Percentiles rank a stretch among this genome's conserved stretches.
These are phyloP conservation scores for Drosophila santomea DNA, from an alignment of 1,140 invertebrate genomes.

Conservation along the genomic window DNA sequence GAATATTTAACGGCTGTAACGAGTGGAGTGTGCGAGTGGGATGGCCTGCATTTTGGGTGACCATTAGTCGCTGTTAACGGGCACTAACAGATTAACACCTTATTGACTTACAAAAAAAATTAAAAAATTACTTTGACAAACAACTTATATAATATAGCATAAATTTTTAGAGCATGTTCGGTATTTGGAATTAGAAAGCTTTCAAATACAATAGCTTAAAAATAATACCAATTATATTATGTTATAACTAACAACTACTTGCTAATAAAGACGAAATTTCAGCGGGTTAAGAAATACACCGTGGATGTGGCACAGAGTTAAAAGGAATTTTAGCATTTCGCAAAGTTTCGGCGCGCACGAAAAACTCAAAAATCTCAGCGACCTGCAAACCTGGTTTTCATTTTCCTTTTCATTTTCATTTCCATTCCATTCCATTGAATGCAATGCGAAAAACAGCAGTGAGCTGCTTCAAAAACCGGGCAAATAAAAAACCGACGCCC, in stretches of 20 bases:
- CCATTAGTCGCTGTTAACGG: slow-evolving; percentile 33
- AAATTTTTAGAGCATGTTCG: too few relatives aligned
- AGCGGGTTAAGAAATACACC: slow-evolving; percentile 5
- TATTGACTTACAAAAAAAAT: neutral
- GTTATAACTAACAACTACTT: neutral
- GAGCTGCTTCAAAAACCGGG: slow-evolving; percentile 14
- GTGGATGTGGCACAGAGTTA: slow-evolving; percentile 7
- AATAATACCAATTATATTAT: too few relatives aligned
- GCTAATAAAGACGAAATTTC: too few relatives aligned
- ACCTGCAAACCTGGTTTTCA: slow-evolving; percentile 79
- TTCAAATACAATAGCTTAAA: too few relatives aligned
- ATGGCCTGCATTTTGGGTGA: slow-evolving; percentile 16
- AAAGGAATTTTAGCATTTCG: slow-evolving; percentile 58
- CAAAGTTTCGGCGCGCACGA: slow-evolving; percentile 46
- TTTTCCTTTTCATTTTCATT: slow-evolving; percentile 71
- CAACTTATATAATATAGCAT: too few relatives aligned
- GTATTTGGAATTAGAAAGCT: too few relatives aligned
- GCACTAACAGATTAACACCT: slow-evolving; percentile 22
- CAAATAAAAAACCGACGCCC: slow-evolving; percentile 40
- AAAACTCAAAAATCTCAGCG: slow-evolving; percentile 51
- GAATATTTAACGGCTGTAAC: slow-evolving; percentile 33
- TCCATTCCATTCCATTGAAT: slow-evolving; percentile 70
- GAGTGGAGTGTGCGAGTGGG: slow-evolving; percentile 1
- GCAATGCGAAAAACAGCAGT: slow-evolving; percentile 42
- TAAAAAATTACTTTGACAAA: too few relatives aligned